Conservation (phyloP, 2,888 invertebrate species). For the Hypena proboscidalis region DNA sequence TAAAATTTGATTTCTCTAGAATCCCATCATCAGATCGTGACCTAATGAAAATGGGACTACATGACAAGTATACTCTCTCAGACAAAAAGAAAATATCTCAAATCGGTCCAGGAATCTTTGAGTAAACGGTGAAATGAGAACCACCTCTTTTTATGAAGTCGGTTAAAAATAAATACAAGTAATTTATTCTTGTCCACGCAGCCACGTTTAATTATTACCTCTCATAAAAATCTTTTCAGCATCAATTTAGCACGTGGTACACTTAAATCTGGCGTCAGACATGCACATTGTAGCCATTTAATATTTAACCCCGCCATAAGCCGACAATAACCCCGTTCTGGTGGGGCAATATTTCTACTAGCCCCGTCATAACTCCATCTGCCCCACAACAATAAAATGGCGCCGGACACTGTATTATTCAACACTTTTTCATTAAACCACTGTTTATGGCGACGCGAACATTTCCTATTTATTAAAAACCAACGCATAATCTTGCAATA, state of each 20-base stretch:
- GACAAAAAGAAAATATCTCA: no score
- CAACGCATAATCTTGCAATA: slow-evolving; percentile 29
- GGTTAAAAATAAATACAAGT: no score
- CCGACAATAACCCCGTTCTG: slow-evolving; percentile 20
- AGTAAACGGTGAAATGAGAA: no score
- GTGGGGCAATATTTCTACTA: slow-evolving; percentile 38
- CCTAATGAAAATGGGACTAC: no score
- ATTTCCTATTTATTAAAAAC: slow-evolving; percentile 41
- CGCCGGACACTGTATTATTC: slow-evolving; percentile 32
- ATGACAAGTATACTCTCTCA: no score
- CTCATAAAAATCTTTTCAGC: no score
- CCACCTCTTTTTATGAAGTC: no score
- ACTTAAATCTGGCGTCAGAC: neutral
- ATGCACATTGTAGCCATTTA: slow-evolving; percentile 17
- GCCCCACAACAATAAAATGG: slow-evolving; percentile 10
- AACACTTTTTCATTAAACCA: slow-evolving; percentile 49
- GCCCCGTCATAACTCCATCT: slow-evolving; percentile 19
- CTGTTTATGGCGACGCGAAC: slow-evolving; percentile 42
- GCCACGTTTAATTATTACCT: no score
- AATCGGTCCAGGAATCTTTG: no score
- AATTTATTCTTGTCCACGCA: no score
- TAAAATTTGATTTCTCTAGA: no score
- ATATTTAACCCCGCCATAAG: slow-evolving; percentile 36
- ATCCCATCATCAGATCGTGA: no score
- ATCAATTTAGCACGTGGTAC: neutral